Evolutionary conservation across 2,797 vertebrate species (phyloP).

Genomic region (Macroramphosus scolopax): DNA sequence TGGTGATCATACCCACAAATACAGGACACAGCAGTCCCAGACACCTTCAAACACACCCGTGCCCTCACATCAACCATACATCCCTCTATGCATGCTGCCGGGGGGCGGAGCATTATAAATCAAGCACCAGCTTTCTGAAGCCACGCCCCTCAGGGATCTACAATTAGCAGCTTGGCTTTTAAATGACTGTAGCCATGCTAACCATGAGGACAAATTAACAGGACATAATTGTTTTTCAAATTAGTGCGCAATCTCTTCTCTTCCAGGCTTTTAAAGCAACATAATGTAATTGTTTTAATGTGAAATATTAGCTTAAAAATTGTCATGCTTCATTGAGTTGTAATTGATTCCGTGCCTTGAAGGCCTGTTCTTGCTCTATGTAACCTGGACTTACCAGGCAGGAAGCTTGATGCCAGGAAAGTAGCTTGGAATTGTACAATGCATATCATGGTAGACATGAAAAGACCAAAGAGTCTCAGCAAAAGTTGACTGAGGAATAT

Average conservation of each 20-base stretch:
- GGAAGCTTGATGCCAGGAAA: too few species aligned
- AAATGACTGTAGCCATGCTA: constrained; percentile 35
- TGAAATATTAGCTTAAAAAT: too few species aligned
- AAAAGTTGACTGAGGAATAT: too few species aligned
- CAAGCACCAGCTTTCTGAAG: constrained; percentile 63
- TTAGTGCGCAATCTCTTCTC: constrained; percentile 5
- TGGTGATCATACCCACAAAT: constrained; percentile 85
- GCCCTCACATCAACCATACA: constrained; percentile 59
- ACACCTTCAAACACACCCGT: constrained; percentile 46
- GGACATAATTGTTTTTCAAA: constrained; percentile 5
- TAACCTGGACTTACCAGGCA: too few species aligned
- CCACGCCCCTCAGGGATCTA: constrained; percentile 67
- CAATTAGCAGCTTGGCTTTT: constrained; percentile 50
- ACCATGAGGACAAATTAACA: constrained; percentile 17
- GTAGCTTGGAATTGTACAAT: too few species aligned
- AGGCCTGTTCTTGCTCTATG: too few species aligned
- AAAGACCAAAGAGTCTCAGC: too few species aligned
- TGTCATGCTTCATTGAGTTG: too few species aligned
- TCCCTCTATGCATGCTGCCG: constrained; percentile 77
- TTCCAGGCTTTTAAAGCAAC: not conserved
- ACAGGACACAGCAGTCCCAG: constrained; percentile 72
- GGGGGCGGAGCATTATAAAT: constrained; percentile 77
- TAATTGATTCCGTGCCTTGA: too few species aligned
- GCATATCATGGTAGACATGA: too few species aligned
- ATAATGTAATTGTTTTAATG: too few species aligned